Base-by-base conservation (phyloP, 1,140 invertebrate genomes). In the Aplysia californica region DNA sequence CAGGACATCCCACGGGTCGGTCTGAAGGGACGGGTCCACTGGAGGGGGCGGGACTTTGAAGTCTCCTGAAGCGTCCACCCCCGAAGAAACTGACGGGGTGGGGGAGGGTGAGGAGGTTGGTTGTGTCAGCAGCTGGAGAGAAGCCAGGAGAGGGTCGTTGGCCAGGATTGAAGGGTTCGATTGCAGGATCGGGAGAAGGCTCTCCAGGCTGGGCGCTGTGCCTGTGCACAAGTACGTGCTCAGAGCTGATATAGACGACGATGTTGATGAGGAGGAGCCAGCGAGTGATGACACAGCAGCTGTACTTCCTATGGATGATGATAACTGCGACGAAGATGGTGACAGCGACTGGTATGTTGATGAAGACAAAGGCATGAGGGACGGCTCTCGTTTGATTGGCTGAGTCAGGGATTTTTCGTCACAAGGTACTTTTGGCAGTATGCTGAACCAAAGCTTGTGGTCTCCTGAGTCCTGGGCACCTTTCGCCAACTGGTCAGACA, bases 341-440 rank as follows among this genome's bases (percentile, higher is more conserved):
- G n/a, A n/a, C n/a, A n/a, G n/a, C n/a, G n/a, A n/a, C n/a, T n/a
- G n/a, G n/a, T n/a, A n/a, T n/a, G n/a, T n/a, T n/a, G n/a, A n/a
- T n/a, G n/a, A n/a, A n/a, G n/a, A n/a, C n/a, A n/a, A n/a, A n/a
- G n/a, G n/a, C n/a, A n/a, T n/a, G n/a, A n/a, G n/a, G n/a, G n/a
- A n/a, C n/a, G n/a, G n/a, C 41, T 66, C 44, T 21, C 26, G 5
- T 1, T 31, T 39, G 21, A 67, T 35, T 18, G 78, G 75, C 80
- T 77, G 83, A 5, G 86, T 88, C 38, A 90, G 64, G 29, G 90
- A 88, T 33, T 87, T 82, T 6, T 91, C 91, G 84, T 93, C 92
- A 89, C 93, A 94, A 10, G 92, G 90, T 74, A 92, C 91, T 80
- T 91, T 90, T 23, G 92, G 91, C 61, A 93, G 84, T 69, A 94